These are phyloP conservation scores for Acrobasis consociella DNA, from an alignment of 2,888 invertebrate genomes.

Conservation along the genomic window DNA sequence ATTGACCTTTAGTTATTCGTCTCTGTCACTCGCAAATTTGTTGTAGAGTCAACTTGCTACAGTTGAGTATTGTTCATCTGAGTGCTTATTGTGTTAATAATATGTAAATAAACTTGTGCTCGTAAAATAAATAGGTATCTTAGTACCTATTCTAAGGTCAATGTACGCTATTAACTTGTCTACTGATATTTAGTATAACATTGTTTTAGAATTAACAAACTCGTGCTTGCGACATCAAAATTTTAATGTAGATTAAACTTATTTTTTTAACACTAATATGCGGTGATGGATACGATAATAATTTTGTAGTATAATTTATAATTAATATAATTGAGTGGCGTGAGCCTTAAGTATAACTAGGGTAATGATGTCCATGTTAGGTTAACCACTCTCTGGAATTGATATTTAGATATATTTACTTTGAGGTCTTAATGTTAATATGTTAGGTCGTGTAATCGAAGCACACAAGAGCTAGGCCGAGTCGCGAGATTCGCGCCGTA, in stretches of 20 bases:
- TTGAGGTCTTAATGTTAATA: conserved; percentile 34
- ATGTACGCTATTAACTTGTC: too few relatives aligned
- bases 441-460: conserved; percentile 29
- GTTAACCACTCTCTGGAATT: conserved; percentile 49
- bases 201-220: background rate
- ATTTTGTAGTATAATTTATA: conserved; percentile 33
- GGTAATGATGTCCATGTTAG: conserved; percentile 53
- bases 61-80: too few relatives aligned
- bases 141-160: too few relatives aligned
- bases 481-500: conserved; percentile 1
- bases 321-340: conserved; percentile 24
- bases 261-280: conserved; percentile 33
- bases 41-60: too few relatives aligned
- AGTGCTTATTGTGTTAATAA: too few relatives aligned
- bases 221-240: conserved; percentile 25
- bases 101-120: too few relatives aligned
- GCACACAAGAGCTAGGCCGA: conserved; percentile 12
- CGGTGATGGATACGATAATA: conserved; percentile 44
- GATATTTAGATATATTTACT: conserved; percentile 45
- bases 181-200: too few relatives aligned
- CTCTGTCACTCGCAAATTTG: too few relatives aligned
- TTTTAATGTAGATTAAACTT: conserved; percentile 22
- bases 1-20: background rate
- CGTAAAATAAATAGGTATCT: too few relatives aligned
- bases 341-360: conserved; percentile 30